Evolutionary conservation across 2,113 vertebrate species (phyloP), one percentile per base, ranked within the genome.

Genomic region (Pseudorasbora parva): DNA sequence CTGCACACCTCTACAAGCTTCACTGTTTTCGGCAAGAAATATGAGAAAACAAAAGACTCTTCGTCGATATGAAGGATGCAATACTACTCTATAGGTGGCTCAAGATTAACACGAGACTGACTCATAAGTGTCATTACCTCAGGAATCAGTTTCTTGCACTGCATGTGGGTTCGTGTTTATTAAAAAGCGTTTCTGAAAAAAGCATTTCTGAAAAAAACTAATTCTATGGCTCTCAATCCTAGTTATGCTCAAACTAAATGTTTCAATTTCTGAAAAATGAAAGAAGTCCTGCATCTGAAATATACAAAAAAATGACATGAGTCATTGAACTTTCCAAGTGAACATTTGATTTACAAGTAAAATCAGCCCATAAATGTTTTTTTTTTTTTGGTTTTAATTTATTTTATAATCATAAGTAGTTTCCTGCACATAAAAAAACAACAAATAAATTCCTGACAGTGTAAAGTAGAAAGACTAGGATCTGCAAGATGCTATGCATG

Each of bases 181-280:
- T 45, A 3, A 5, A 41, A 69, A 69, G 8, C 11, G 10, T 71
- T 71, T 71, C 37, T 71, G 27, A 64, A 64, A 5, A 41, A 69
- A 69, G 8, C 11, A 4, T 71, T 71, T 71, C 37, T 71, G 27
- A 64, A 64, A n/a, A n/a, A n/a, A 33, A 33, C 27, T 33, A 3
- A 25, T 60, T 60, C 57, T 25, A 21, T 66, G 62, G 3, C 17
- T 37, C 27, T 8, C 2, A 19, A 30, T 66, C 7, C 27, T 33
- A 66, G 27, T 8, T 19, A 64, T 33, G 27, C 8, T 33, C 8
- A 37, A 66, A 64, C 15, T n/a, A 69, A 37, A n/a, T 69, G 33
- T 41, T 68, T 68, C 33, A 69, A 41, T 64, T 3, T 17, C 27
- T 81, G 81, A 88, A 33, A 49, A 62, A 83, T 64, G 49, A 59